phyloP scores from a whole-genome alignment of 2,113 vertebrate species.

The Scortum barcoo region DNA sequence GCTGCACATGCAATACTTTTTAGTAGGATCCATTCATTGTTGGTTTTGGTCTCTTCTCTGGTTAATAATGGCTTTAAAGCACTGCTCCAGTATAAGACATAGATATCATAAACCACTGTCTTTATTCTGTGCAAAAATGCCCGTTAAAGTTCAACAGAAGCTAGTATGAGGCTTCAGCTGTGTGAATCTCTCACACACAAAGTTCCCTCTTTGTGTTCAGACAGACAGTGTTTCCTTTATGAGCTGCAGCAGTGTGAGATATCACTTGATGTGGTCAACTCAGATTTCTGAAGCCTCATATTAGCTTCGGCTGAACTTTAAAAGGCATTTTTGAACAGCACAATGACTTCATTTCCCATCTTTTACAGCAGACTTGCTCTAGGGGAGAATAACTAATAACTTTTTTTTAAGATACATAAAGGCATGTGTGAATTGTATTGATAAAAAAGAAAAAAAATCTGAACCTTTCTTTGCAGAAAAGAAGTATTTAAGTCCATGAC shows the following conservation, averaged over 20 bases:
- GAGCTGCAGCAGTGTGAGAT: neutral
- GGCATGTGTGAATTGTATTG: neutral
- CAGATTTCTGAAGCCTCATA: neutral
- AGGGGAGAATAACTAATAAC: too few species aligned
- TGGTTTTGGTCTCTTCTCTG: too few species aligned
- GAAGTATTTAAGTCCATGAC: neutral
- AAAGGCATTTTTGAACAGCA: neutral
- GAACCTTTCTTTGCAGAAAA: neutral
- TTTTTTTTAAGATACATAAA: neutral
- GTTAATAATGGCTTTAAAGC: neutral
- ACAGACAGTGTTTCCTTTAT: neutral
- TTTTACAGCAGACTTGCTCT: too few species aligned
- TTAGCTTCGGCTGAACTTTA: constrained; percentile 17
- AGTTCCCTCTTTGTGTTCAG: neutral
- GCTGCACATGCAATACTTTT: too few species aligned
- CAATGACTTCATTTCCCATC: neutral
- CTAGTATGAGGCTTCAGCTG: too few species aligned
- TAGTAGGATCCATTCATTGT: too few species aligned
- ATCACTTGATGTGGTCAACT: neutral
- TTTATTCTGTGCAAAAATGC: neutral
- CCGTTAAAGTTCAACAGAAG: neutral
- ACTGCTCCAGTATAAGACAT: neutral
- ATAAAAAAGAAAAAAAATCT: neutral
- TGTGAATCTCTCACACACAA: too few species aligned
- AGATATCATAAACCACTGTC: too few species aligned